Base-by-base conservation (phyloP, 2,113 vertebrate species). In the Apistogramma diplotaenia region DNA sequence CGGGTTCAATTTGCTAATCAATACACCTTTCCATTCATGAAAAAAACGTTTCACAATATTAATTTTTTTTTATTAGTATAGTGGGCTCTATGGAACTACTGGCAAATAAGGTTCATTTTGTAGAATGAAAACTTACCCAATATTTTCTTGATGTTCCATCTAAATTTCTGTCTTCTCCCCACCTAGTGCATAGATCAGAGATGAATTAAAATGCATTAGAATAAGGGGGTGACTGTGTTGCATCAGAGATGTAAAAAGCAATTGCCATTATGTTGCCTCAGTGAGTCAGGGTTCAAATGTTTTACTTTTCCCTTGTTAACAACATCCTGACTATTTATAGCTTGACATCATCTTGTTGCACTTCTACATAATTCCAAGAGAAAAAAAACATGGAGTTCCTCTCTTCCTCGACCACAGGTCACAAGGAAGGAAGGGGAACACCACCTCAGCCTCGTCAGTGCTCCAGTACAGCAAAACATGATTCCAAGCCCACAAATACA, bases 151-250 rank as follows among this genome's bases (percentile, higher is more conserved):
- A 94, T 87, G 85, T 92, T 75, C 97, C 97, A 1, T 95, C 93
- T 1, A 94, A 94, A 74, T 93, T 91, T 19, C 81, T 94, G 82
- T 98, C 97, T 77, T 99, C 96, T 80, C 98, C 98, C 98, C 98
- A 99, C 89, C 98, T 99, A 89, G 46, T 88, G 73, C 51, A 87
- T 23, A 79, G 80, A 88, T 35, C 29, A 89, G 40, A 83, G 25
- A 82, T 3, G 58, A 89, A 21, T 79, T 9, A 81, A 55, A 51
- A 51, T 1, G 3, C 16, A 53, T 65, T 27, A 12, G 37, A 29
- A 70, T 70, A 7, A 0, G 56, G 19, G 10, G 3, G 21, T 21
- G 15, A 0, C 21, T 4, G 11, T 6, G 4, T 55, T 37, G 37
- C 61, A 16, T 65, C n/a, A 79, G 43, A 78, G 65, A n/a, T 73